These are phyloP conservation scores for Epsilonema sp. DNA, from an alignment of 2,888 invertebrate genomes.

Conservation along the genomic window DNA sequence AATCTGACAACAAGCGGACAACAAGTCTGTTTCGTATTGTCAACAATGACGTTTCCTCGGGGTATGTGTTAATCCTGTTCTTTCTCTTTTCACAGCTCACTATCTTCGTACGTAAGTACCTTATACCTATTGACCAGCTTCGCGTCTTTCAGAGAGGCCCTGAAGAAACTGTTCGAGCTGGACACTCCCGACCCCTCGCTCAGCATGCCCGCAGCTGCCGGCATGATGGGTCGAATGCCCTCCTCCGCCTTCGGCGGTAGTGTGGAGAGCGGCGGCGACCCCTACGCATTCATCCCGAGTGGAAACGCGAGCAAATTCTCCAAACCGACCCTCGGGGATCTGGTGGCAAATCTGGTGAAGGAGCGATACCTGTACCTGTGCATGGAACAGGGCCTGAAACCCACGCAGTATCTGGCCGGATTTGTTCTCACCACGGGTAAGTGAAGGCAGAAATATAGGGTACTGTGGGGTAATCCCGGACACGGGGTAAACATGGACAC, in stretches of 20 bases:
- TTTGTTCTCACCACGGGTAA: conserved; percentile 1
- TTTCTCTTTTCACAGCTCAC: no score
- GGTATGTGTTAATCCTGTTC: no score
- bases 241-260: neutral
- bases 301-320: neutral
- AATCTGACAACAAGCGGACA: no score
- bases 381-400: neutral
- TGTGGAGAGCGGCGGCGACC: neutral
- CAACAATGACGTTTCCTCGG: no score
- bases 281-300: no score
- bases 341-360: neutral
- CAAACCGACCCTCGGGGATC: neutral
- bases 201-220: neutral
- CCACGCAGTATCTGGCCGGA: neutral
- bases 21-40: no score
- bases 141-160: conserved; percentile 1
- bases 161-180: neutral
- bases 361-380: conserved; percentile 1
- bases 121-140: no score
- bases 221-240: neutral
- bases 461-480: no score
- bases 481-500: no score
- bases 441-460: no score
- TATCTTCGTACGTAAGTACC: no score
- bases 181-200: neutral